Evolutionary conservation across 2,888 invertebrate genomes (phyloP).

Genomic region (Pandemis corylana): DNA sequence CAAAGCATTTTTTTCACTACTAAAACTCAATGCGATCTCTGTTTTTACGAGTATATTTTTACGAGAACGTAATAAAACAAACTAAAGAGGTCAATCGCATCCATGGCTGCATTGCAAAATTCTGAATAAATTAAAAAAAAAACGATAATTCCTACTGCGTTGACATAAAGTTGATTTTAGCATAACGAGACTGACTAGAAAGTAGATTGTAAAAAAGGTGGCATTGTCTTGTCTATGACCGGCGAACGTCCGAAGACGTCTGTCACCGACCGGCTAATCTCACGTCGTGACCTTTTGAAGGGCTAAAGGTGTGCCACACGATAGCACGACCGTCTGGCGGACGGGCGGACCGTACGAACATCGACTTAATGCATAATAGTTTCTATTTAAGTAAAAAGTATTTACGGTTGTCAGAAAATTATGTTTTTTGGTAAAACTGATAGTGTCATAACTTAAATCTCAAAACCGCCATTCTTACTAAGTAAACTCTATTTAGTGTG

Average conservation of each 20-base stretch:
- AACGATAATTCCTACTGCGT: background rate
- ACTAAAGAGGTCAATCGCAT: conserved; percentile 37
- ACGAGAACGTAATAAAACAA: conserved; percentile 5
- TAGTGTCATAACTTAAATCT: no score
- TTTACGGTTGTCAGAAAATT: background rate
- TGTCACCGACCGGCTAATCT: conserved; percentile 31
- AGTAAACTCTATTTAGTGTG: no score
- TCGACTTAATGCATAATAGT: no score
- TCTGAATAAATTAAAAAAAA: conserved; percentile 6
- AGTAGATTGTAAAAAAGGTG: conserved; percentile 31
- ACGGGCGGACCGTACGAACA: background rate
- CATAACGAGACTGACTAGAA: conserved; percentile 10
- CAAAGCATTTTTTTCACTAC: background rate
- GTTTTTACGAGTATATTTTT: background rate
- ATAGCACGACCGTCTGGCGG: conserved; percentile 5
- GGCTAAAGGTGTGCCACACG: conserved; percentile 35
- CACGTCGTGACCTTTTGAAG: conserved; percentile 38
- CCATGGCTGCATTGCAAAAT: conserved; percentile 26
- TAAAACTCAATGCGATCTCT: background rate
- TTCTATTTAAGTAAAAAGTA: no score
- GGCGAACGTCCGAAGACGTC: conserved; percentile 22
- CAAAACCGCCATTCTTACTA: no score
- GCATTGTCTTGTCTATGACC: conserved; percentile 34
- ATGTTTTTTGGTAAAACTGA: no score
- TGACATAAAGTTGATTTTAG: background rate